Conservation (phyloP, 2,113 vertebrate species). For the Aleadryas rufinucha region DNA sequence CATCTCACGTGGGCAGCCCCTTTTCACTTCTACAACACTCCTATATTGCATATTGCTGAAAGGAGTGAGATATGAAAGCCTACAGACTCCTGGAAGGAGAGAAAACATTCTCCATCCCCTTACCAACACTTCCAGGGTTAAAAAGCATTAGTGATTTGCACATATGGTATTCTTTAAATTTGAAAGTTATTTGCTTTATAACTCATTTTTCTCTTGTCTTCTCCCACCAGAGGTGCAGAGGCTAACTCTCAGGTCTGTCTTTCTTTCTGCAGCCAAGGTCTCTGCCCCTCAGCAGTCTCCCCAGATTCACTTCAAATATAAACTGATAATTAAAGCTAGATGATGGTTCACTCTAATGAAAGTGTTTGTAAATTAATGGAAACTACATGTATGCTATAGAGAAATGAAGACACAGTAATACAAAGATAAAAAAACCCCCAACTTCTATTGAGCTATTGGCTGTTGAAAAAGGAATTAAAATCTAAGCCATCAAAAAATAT, state of each 20-base stretch:
- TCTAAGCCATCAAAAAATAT: not conserved
- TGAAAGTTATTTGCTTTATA: not conserved
- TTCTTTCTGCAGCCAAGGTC: not conserved
- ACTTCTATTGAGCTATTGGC: not conserved
- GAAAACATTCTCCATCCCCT: not conserved
- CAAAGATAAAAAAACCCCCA: not conserved
- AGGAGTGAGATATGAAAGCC: not conserved
- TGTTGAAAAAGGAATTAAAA: not conserved
- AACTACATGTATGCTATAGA: not conserved
- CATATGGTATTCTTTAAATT: not conserved
- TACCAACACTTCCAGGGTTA: not conserved
- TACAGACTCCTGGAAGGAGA: not conserved
- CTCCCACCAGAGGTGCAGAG: not conserved
- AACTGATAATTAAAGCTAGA: not conserved
- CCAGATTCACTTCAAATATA: not conserved
- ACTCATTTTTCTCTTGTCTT: not conserved
- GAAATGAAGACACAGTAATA: not conserved
- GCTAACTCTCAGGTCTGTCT: not conserved
- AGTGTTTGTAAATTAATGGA: not conserved
- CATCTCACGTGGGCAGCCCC: not conserved
- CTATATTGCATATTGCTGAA: not conserved
- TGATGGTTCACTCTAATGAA: not conserved
- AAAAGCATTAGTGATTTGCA: not conserved
- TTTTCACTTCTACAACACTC: not conserved
- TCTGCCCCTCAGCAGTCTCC: not conserved